A percentile compares a stretch with the other conserved stretches of the same genome.
These are phyloP conservation scores for Lepidurus apus DNA, from an alignment of 1,140 invertebrate genomes.

Conservation along the genomic window DNA sequence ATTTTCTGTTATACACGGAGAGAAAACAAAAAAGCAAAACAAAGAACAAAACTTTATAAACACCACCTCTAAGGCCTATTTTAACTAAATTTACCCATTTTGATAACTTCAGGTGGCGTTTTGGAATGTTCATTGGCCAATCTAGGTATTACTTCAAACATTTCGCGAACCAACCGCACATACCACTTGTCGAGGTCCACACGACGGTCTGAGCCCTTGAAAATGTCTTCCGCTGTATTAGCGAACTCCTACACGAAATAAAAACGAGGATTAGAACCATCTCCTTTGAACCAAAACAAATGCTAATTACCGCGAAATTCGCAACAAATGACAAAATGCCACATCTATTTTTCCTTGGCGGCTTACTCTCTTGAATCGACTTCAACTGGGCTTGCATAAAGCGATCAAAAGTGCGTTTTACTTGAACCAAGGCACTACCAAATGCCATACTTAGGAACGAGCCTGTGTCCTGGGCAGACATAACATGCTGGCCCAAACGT, in stretches of 20 bases:
- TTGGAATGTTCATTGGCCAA: constrained; percentile 82
- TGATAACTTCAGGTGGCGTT: constrained; percentile 88
- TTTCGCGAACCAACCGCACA: constrained; percentile 70
- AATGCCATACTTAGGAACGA: constrained; percentile 87
- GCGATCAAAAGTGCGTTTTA: constrained; percentile 91
- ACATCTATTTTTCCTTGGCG: constrained; percentile 72
- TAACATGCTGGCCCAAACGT: constrained; percentile 78
- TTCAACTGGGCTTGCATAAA: constrained; percentile 83
- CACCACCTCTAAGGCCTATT: constrained; percentile 25
- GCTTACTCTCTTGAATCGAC: constrained; percentile 72
- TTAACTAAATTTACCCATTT: constrained; percentile 64
- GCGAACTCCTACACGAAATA: constrained; percentile 65
- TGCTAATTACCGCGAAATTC: constrained; percentile 65
- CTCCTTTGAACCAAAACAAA: constrained; percentile 28
- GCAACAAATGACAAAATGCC: constrained; percentile 86
- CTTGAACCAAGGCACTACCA: constrained; percentile 78
- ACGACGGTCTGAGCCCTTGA: constrained; percentile 77
- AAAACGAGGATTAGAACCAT: constrained; percentile 23
- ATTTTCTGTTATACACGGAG: constrained; percentile 66
- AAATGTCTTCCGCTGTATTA: constrained; percentile 76
- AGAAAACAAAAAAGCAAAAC: background rate
- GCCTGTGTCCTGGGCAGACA: constrained; percentile 82
- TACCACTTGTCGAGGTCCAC: constrained; percentile 97
- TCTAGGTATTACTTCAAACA: constrained; percentile 76
- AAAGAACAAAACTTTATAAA: constrained; percentile 27